phyloP scores from a whole-genome alignment of 2,113 vertebrate genomes.

The Marcusenius ussheri region DNA sequence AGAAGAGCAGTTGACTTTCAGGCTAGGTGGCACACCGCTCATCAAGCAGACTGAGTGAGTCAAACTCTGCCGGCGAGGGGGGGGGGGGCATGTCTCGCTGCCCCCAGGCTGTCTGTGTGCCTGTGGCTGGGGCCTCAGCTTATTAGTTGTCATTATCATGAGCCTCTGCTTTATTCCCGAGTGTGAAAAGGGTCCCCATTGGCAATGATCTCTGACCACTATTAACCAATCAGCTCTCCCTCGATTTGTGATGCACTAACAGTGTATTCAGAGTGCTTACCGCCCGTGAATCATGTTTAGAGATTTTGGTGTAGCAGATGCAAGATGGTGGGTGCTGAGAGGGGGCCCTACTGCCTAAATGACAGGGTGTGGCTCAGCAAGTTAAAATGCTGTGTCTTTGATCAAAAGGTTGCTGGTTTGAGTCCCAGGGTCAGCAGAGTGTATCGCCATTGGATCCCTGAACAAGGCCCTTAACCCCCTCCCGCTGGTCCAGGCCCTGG shows the following conservation, averaged over 20 bases:
- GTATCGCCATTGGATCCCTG: background rate
- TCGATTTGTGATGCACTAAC: background rate
- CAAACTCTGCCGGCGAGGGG: background rate
- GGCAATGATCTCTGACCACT: background rate
- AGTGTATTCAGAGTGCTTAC: background rate
- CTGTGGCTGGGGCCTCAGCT: background rate
- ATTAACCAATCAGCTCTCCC: background rate
- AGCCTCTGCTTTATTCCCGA: background rate
- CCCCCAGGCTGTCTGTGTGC: background rate
- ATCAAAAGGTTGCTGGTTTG: background rate
- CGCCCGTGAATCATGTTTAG: background rate
- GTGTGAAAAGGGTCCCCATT: background rate
- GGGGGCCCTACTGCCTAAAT: background rate
- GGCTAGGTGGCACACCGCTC: slow-evolving; percentile 76
- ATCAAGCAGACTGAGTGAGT: slow-evolving; percentile 79
- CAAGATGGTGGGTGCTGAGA: background rate
- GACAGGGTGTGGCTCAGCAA: background rate
- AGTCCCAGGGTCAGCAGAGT: background rate
- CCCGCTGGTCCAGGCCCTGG: background rate
- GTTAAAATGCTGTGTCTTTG: background rate
- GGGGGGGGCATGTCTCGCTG: background rate
- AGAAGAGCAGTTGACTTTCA: slow-evolving; percentile 73
- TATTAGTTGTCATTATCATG: background rate
- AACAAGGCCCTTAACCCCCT: background rate
- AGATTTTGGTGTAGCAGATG: background rate